Evolutionary conservation across 2,888 invertebrate genomes (phyloP), one percentile per base, ranked within the genome.

Genomic region (Dryobota labecula): DNA sequence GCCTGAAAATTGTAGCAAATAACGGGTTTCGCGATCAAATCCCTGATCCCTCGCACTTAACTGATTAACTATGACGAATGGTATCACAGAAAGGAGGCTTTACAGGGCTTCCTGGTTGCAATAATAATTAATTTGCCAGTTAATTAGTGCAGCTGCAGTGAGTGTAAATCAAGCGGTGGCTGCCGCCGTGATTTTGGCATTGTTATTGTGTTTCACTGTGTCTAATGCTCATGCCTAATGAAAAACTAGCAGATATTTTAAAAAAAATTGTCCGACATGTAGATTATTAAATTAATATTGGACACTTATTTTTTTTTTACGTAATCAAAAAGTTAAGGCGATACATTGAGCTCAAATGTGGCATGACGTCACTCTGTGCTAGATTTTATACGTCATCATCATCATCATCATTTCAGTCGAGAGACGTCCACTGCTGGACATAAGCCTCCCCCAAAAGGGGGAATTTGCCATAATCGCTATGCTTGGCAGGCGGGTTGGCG

Each of bases 81-180:
- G 65, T 56, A 38, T 64, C 43, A 64, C 85, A 84, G 78, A 82
- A 90, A 88, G 84, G 84, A 87, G 86, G 86, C 86, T 88, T 83
- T 86, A 80, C 81, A 65, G 24, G 81, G 87, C 87, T 90, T 89
- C 89, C 88, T 89, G 88, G 89, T 90, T 90, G 91, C 90, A 93
- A 91, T 92, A 92, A 92, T 94, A 94, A 94, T 94, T 94, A 94
- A 94, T 94, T 92, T 92, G 87, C 84, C 80, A 89, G 92, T 93
- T 94, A 94, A 94, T 94, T 94, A 94, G 92, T 88, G 90, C 88
- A 88, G 91, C 90, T 86, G 88, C 90, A 88, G 87, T 87, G 86
- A 84, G 80, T 90, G 88, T 92, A 92, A 92, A 92, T 92, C 90
- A 91, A 88, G 88, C 82, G 76, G 74, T 65, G 66, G 74, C 64